Percentiles rank a stretch among this genome's conserved stretches.
phyloP scores from a whole-genome alignment of 2,113 vertebrate genomes.

The Heliornis fulica region DNA sequence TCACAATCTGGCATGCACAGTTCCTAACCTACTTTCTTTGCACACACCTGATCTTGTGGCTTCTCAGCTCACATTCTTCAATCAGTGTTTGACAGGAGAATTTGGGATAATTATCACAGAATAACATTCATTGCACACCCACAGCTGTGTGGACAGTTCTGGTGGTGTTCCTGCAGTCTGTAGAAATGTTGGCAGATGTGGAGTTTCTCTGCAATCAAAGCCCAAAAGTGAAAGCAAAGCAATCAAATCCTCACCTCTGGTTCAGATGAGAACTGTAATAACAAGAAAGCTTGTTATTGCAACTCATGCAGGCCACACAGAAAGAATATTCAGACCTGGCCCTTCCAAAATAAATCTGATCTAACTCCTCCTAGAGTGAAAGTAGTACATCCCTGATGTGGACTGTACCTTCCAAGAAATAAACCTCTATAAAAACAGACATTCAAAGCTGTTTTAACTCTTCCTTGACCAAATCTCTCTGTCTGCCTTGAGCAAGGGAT shows the following conservation, averaged over 20 bases:
- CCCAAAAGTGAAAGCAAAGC: not conserved
- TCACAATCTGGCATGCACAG: not conserved
- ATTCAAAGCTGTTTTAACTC: not conserved
- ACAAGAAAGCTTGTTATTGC: conserved; percentile 37
- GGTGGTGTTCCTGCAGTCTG: not conserved
- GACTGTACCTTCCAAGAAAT: not conserved
- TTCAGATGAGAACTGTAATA: conserved; percentile 19
- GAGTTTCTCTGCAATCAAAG: not conserved
- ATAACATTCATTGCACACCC: not conserved
- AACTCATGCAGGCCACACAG: conserved; percentile 41
- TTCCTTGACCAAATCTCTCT: not conserved
- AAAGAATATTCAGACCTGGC: not conserved
- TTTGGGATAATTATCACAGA: not conserved
- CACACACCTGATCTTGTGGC: not conserved
- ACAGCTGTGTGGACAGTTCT: not conserved
- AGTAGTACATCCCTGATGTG: not conserved
- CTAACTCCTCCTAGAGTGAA: not conserved
- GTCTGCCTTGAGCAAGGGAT: not conserved
- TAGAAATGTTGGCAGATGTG: not conserved
- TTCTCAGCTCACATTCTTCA: not conserved
- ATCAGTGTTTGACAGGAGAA: not conserved
- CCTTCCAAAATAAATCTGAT: conserved; percentile 31
- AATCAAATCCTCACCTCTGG: not conserved
- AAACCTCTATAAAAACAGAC: not conserved
- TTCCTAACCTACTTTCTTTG: not conserved